phyloP scores from a whole-genome alignment of 1,140 invertebrate genomes.

The Listronotus oregonensis region DNA sequence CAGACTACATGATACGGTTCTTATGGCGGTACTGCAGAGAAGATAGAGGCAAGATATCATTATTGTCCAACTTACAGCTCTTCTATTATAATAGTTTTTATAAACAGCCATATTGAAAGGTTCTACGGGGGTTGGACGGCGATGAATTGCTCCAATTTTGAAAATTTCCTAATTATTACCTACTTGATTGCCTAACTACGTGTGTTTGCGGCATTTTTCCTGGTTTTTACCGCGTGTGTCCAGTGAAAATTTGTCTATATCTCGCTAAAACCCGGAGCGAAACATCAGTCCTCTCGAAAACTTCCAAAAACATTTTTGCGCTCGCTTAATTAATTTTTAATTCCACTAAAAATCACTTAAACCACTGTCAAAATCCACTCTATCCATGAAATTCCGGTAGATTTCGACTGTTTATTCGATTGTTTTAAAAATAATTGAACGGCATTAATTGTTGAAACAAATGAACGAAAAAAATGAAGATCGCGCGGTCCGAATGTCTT shows the following conservation, averaged over 20 bases:
- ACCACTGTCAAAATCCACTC: conserved; percentile 1
- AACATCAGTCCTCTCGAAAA: not conserved
- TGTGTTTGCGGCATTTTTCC: not conserved
- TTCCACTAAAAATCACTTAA: conserved; percentile 10
- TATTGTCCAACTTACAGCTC: conserved; percentile 37
- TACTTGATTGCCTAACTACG: conserved; percentile 29
- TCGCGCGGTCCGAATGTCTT: conserved; percentile 11
- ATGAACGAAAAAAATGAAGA: conserved; percentile 10
- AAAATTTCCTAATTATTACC: conserved; percentile 26
- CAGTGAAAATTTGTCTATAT: not conserved
- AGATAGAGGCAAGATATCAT: conserved; percentile 43
- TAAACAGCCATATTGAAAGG: conserved; percentile 41
- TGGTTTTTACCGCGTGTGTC: conserved; percentile 21
- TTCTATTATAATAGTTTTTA: conserved; percentile 44
- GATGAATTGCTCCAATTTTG: conserved; percentile 6
- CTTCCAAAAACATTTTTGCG: conserved; percentile 16
- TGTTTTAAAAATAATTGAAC: not conserved
- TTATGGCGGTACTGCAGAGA: conserved; percentile 43
- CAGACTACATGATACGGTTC: conserved; percentile 38
- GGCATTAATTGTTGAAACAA: not conserved
- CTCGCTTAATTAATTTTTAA: not conserved
- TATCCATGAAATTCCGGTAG: not conserved
- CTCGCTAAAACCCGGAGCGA: not conserved
- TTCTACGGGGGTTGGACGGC: conserved; percentile 3
- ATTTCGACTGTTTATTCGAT: not conserved